These are phyloP conservation scores for Brachyptera putata DNA, from an alignment of 2,888 invertebrate genomes.

Conservation along the genomic window DNA sequence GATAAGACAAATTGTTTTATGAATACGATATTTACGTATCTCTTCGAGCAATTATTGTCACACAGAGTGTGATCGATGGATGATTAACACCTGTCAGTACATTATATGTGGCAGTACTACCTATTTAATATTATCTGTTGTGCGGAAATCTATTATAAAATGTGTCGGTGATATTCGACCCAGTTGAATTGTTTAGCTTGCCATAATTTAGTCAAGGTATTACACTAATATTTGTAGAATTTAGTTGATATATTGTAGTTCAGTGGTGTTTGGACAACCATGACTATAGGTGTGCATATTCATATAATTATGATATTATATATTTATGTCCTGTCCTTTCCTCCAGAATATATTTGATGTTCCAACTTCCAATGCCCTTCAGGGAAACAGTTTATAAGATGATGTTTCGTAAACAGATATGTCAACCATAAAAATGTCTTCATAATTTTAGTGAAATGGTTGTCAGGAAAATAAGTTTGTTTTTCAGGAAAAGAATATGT, in stretches of 20 bases:
- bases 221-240: neutral
- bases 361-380: neutral
- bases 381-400: conserved; percentile 1
- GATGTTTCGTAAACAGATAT: conserved; percentile 3
- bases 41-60: no score
- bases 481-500: conserved; percentile 9
- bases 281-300: neutral
- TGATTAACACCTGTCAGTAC: no score
- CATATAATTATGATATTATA: neutral
- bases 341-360: conserved; percentile 8
- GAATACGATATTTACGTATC: no score
- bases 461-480: neutral
- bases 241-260: neutral
- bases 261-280: neutral
- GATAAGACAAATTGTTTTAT: neutral
- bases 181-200: neutral
- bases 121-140: no score
- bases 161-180: no score
- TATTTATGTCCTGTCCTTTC: conserved; percentile 13
- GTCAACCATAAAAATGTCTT: neutral
- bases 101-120: no score
- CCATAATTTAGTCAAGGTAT: neutral
- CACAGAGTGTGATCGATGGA: no score
- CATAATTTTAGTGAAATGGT: conserved; percentile 1
- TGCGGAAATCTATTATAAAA: no score